Percentiles rank a stretch among this genome's conserved stretches.
phyloP scores from a whole-genome alignment of 2,888 invertebrate genomes.

The Arenicola marina region DNA sequence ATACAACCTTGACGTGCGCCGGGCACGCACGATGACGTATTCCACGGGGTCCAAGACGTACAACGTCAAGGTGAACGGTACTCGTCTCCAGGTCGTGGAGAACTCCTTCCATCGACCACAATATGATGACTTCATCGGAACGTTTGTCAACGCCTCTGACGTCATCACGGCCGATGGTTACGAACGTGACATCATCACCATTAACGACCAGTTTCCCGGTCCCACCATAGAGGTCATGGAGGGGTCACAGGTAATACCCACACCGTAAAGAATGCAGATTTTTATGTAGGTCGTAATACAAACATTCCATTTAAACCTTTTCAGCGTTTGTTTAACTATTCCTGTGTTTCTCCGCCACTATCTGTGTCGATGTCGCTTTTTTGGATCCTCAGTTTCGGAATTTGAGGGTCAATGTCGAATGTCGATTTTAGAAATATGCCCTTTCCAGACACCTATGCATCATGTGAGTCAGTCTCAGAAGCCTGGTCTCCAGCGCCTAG shows the following conservation, averaged over 20 bases:
- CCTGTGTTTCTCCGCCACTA: no score
- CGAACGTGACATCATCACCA: slow-evolving; percentile 38
- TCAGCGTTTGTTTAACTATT: no score
- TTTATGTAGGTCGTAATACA: no score
- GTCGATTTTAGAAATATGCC: no score
- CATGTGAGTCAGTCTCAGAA: no score
- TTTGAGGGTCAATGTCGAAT: no score
- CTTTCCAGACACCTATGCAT: no score
- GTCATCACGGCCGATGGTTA: slow-evolving; percentile 47
- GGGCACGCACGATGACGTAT: slow-evolving; percentile 18
- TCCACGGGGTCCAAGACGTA: background rate
- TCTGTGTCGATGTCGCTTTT: no score
- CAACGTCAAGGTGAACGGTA: slow-evolving; percentile 16
- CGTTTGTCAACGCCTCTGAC: slow-evolving; percentile 25
- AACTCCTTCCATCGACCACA: background rate
- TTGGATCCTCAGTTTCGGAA: no score
- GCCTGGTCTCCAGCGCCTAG: no score
- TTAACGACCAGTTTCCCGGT: slow-evolving; percentile 47
- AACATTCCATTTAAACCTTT: no score
- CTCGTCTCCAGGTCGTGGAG: slow-evolving; percentile 8
- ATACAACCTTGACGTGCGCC: slow-evolving; percentile 10
- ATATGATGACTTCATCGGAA: slow-evolving; percentile 17
- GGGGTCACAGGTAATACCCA: slow-evolving; percentile 29
- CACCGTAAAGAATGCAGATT: no score
- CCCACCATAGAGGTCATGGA: slow-evolving; percentile 47